phyloP scores from a whole-genome alignment of 2,888 invertebrate species.

The Drosophila rubida region DNA sequence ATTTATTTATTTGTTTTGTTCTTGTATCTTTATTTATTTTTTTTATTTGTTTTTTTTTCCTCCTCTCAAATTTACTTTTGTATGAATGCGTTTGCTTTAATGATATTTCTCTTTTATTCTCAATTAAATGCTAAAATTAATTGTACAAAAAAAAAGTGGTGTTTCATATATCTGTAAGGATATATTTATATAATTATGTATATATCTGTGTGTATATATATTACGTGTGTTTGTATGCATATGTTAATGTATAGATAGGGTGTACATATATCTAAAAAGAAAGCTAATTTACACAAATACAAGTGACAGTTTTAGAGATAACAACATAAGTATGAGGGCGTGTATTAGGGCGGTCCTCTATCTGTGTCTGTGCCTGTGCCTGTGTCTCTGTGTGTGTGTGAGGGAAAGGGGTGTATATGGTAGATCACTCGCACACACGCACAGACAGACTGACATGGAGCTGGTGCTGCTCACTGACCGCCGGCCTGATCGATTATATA shows the following conservation, averaged over 20 bases:
- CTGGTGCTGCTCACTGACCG: constrained; percentile 7
- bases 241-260: constrained; percentile 11
- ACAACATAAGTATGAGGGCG: constrained; percentile 37
- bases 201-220: constrained; percentile 13
- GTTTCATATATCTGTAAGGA: constrained; percentile 12
- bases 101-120: constrained; percentile 53
- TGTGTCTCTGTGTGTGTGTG: constrained; percentile 11
- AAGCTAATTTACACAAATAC: constrained; percentile 59
- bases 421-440: not conserved
- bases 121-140: constrained; percentile 73
- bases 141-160: constrained; percentile 40
- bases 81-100: constrained; percentile 28
- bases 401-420: not conserved
- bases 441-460: not conserved
- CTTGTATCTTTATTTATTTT: constrained; percentile 38
- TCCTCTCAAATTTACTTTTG: constrained; percentile 9
- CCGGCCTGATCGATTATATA: constrained; percentile 17
- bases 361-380: not conserved
- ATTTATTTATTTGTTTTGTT: constrained; percentile 45
- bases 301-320: constrained; percentile 45
- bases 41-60: constrained; percentile 33
- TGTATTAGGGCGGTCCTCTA: not conserved
- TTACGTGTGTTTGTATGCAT: not conserved
- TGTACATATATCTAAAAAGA: constrained; percentile 25
- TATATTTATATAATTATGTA: constrained; percentile 7